Base-by-base conservation (phyloP, 1,140 invertebrate species). In the Chrysopa pallens region DNA sequence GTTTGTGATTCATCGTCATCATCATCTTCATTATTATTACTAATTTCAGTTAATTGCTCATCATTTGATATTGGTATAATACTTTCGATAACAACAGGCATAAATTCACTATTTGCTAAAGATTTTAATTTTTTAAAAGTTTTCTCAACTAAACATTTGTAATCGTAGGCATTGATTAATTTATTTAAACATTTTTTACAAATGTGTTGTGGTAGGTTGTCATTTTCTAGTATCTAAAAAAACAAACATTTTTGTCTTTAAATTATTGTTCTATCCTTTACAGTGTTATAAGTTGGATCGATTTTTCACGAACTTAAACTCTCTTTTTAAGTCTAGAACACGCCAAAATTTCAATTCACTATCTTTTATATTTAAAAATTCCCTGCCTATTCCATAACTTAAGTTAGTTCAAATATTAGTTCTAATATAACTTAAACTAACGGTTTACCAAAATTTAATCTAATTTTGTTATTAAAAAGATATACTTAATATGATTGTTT, bases 141-240 rank as follows among this genome's bases (percentile, higher is more conserved):
- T 33, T 12, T 33, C n/a, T 33, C 31, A 33, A 12, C 8, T 33
- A 11, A 12, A 11, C 45, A 49, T 35, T 55, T 55, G 36, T 53
- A 53, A 28, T 43, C 41, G 37, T 53, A 52, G 28, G 48, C 51
- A 46, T 52, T 48, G 11, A 45, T 41, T 29, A 55, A 51, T 38
- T 46, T 39, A 40, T 48, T 48, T 38, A 53, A 50, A 46, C 53
- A 55, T 43, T 43, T 39, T 8, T 46, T 33, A 43, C 53, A 55
- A 8, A 55, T 43, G 12, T 53, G 35, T 14, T 33, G 40, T n/a
- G 53, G 51, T 36, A 55, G 39, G 6, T 42, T 46, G 46, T 55
- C 53, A 35, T 48, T 27, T 45, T 52, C 46, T 14, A 39, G 39
- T 12, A 55, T 47, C 53, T 55, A 36, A 36, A 43, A 11, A 33